Evolutionary conservation across 2,113 vertebrate genomes (phyloP).

Genomic region (Bufo bufo): DNA sequence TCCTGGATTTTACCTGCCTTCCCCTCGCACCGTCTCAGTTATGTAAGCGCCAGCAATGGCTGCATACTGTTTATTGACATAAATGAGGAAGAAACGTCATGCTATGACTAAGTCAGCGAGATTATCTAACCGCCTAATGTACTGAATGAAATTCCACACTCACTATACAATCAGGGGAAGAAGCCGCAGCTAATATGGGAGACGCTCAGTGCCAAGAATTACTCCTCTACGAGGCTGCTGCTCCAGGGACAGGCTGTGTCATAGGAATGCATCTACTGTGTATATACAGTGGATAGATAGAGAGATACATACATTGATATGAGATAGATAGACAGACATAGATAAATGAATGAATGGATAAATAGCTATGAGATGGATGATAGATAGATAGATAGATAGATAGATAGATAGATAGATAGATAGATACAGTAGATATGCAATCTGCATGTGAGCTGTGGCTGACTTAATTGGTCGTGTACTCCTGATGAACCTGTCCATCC

Average conservation of each 20-base stretch:
- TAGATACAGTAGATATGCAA: too few species aligned
- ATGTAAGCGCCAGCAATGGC: neutral
- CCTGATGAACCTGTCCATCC: too few species aligned
- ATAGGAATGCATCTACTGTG: neutral
- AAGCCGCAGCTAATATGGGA: slow-evolving; percentile 1
- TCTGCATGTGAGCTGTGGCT: too few species aligned
- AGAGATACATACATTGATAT: too few species aligned
- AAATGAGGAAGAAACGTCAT: slow-evolving; percentile 11
- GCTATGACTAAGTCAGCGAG: slow-evolving; percentile 15
- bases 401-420: too few species aligned
- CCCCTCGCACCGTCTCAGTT: neutral
- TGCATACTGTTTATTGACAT: slow-evolving; percentile 32
- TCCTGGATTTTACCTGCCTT: neutral
- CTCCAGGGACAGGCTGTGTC: neutral
- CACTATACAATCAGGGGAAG: slow-evolving; percentile 39
- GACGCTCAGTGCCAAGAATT: slow-evolving; percentile 21
- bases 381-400: too few species aligned
- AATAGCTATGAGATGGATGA: too few species aligned
- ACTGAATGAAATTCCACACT: slow-evolving; percentile 46
- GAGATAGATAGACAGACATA: neutral
- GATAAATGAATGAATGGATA: neutral
- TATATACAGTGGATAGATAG: neutral
- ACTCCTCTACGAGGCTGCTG: neutral
- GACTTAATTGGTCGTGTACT: too few species aligned
- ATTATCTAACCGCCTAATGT: slow-evolving; percentile 37